Evolutionary conservation across 2,888 invertebrate genomes (phyloP), one percentile per base, ranked within the genome.

Genomic region (Eupithecia inturbata): DNA sequence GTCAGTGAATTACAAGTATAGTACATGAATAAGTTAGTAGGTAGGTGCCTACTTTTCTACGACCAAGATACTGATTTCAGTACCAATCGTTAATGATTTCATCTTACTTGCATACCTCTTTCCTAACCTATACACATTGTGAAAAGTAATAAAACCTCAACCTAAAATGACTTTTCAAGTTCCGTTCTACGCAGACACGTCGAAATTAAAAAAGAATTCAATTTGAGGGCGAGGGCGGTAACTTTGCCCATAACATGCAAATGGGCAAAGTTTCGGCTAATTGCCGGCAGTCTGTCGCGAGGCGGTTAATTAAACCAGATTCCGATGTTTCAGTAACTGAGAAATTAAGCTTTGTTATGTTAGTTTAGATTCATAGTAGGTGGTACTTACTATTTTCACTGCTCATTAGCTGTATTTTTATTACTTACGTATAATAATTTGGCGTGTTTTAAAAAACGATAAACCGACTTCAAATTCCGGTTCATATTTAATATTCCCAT

Each of bases 231-330:
- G 80, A 77, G 73, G 76, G 67, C 60, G 73, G 19, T 57, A 93
- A 93, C 88, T 94, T 93, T 87, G 79, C 84, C 89, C 89, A 92
- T 93, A 92, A 92, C 91, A 93, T 94, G 92, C 90, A 92, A 93
- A 94, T 93, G 87, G 88, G 85, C 77, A 88, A 92, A 92, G 88
- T 93, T 92, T 79, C 73, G 83, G 79, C 89, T 92, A 92, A 89
- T 88, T 87, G 85, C 84, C 78, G 81, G 84, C 86, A 88, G 87
- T 85, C 87, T 86, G 89, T 84, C 85, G 86, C 85, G 83, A 81
- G 80, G 70, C 73, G 77, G 85, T 87, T 88, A 87, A 91, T 90
- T 90, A 89, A 88, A 83, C 80, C 77, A 82, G 80, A 84, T 82
- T 85, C 81, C 73, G 49, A 80, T 77, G 77, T 69, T 84, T 83